Percentiles rank a stretch among this genome's conserved stretches.
These are phyloP conservation scores for Rhinopomastus cyanomelas DNA, from an alignment of 2,113 vertebrate genomes.

Conservation along the genomic window DNA sequence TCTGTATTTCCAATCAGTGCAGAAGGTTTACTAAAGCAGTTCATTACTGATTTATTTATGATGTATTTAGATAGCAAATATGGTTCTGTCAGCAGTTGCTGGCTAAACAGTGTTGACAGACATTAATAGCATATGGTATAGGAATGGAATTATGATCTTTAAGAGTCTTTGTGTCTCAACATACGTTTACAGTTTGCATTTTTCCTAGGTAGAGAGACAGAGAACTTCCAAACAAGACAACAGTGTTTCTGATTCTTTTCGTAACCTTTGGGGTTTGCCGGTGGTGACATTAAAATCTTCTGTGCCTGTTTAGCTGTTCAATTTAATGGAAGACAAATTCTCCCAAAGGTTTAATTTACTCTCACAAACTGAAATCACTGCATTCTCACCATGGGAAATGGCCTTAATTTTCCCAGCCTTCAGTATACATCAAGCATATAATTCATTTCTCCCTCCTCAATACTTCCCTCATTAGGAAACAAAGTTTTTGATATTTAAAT, in stretches of 20 bases:
- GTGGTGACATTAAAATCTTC: constrained; percentile 76
- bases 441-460: constrained; percentile 76
- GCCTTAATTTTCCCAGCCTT: constrained; percentile 78
- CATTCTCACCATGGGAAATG: constrained; percentile 76
- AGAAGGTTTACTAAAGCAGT: constrained; percentile 82
- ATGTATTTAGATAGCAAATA: constrained; percentile 87
- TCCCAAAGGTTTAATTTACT: constrained; percentile 81
- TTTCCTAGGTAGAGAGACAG: constrained; percentile 60
- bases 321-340: constrained; percentile 81
- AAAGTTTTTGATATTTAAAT: constrained; percentile 79
- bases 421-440: constrained; percentile 77
- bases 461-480: constrained; percentile 74
- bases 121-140: constrained; percentile 86
- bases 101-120: constrained; percentile 86
- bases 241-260: constrained; percentile 47
- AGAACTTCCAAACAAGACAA: constrained; percentile 40
- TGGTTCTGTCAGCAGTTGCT: constrained; percentile 83
- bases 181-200: constrained; percentile 56
- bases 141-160: constrained; percentile 80
- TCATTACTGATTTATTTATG: constrained; percentile 88
- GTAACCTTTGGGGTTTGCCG: constrained; percentile 75
- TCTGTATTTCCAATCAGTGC: constrained; percentile 82
- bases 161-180: constrained; percentile 69
- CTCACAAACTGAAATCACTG: constrained; percentile 76
- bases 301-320: constrained; percentile 79